A percentile compares a stretch with the other conserved stretches of the same genome.
Conservation (phyloP, 2,797 vertebrate genomes). For the Crypturellus tataupa region DNA sequence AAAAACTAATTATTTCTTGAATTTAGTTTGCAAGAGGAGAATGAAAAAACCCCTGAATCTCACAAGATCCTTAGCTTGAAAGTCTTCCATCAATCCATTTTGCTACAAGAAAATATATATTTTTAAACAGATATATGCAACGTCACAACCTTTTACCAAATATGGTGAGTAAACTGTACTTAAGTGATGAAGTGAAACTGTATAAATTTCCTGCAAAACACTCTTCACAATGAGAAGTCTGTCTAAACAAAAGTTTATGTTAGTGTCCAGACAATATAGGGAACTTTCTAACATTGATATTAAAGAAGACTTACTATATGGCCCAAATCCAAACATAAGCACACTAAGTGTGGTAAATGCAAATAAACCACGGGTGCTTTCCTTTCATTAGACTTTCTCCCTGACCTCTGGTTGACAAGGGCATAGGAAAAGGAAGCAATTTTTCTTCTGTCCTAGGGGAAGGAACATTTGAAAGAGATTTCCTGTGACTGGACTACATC, state of each 20-base stretch:
- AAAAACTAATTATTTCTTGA: not conserved
- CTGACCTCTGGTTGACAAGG: conserved; percentile 66
- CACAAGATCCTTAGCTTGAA: not conserved
- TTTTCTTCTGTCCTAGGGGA: conserved; percentile 70
- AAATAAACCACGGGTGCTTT: conserved; percentile 55
- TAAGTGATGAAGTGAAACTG: not conserved
- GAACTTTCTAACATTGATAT: conserved; percentile 19
- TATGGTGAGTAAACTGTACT: not conserved
- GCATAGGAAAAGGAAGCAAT: conserved; percentile 73
- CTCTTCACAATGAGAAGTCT: not conserved
- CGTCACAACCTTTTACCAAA: not conserved
- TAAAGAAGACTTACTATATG: not conserved
- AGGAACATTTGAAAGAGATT: conserved; percentile 66
- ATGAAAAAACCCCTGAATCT: not conserved
- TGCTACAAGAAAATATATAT: not conserved
- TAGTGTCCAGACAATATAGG: conserved; percentile 29
- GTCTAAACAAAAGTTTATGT: conserved; percentile 42
- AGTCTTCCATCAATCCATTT: not conserved
- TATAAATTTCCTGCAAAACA: conserved; percentile 2
- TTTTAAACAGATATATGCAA: not conserved
- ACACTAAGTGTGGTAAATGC: conserved; percentile 4
- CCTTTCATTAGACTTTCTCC: conserved; percentile 63
- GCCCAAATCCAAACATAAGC: conserved; percentile 46
- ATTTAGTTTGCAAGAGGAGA: not conserved
- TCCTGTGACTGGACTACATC: conserved; percentile 68